Conservation (phyloP, 1,140 invertebrate genomes). For the Bathynomus jamesi region DNA sequence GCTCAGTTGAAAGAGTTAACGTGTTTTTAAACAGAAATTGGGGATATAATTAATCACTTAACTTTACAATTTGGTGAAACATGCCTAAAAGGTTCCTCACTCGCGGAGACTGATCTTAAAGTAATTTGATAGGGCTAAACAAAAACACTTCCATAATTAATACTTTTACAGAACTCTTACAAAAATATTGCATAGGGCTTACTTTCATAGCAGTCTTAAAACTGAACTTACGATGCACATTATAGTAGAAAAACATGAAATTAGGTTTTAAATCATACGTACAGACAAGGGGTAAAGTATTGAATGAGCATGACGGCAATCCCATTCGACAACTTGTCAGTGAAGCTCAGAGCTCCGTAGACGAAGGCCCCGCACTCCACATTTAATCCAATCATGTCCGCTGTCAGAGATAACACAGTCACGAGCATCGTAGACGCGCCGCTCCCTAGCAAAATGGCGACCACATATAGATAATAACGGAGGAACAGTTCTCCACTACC, state of each 20-base stretch:
- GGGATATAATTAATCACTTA: no score
- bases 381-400: constrained; percentile 79
- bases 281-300: constrained; percentile 39
- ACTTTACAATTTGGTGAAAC: no score
- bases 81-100: no score
- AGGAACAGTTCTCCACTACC: constrained; percentile 51
- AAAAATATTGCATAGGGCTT: background rate
- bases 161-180: background rate
- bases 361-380: constrained; percentile 77
- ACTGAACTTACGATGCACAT: background rate
- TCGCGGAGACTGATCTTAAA: no score
- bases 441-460: constrained; percentile 66
- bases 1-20: background rate
- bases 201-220: background rate
- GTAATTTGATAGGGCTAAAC: background rate
- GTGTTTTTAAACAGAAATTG: no score
- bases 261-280: background rate
- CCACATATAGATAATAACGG: constrained; percentile 61
- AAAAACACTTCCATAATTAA: background rate
- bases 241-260: background rate
- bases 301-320: constrained; percentile 75
- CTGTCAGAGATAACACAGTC: constrained; percentile 77
- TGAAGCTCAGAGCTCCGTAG: constrained; percentile 91
- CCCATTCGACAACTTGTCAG: constrained; percentile 85
- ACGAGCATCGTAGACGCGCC: constrained; percentile 77